phyloP scores from a whole-genome alignment of 2,797 vertebrate genomes.

The Borostomias antarcticus region DNA sequence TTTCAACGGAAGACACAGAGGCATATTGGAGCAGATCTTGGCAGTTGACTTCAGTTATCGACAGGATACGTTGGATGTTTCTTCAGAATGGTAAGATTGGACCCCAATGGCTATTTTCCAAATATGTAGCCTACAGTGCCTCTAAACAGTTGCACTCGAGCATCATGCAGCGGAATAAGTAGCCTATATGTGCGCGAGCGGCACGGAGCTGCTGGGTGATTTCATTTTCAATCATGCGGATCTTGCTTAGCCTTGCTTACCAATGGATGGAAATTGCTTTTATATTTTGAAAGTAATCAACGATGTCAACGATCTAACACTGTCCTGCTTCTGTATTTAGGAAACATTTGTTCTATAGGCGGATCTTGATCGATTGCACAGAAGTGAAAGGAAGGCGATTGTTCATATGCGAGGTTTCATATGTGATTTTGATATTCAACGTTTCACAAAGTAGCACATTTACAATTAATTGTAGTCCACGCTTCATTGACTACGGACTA shows the following conservation, averaged over 20 bases:
- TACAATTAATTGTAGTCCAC: neutral
- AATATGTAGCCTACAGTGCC: slow-evolving; percentile 54
- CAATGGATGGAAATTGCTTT: neutral
- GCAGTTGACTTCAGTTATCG: slow-evolving; percentile 45
- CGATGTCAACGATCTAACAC: neutral
- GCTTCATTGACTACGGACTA: neutral
- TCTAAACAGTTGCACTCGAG: slow-evolving; percentile 44
- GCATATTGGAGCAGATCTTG: slow-evolving; percentile 34
- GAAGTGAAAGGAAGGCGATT: neutral
- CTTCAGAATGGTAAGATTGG: slow-evolving; percentile 80
- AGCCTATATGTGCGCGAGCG: slow-evolving; percentile 4
- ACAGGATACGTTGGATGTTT: slow-evolving; percentile 65
- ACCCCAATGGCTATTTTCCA: slow-evolving; percentile 26
- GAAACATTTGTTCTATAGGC: neutral
- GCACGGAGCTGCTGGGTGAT: slow-evolving; percentile 21
- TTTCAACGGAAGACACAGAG: slow-evolving; percentile 25
- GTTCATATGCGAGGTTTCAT: too few species aligned
- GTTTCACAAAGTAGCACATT: slow-evolving; percentile 1
- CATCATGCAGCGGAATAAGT: slow-evolving; percentile 48
- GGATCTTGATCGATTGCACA: neutral
- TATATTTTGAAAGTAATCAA: neutral
- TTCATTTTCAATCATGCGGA: slow-evolving; percentile 18
- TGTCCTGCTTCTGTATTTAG: neutral
- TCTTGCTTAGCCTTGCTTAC: slow-evolving; percentile 1
- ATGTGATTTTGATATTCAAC: neutral